Evolutionary conservation across 2,113 vertebrate genomes (phyloP), one percentile per base, ranked within the genome.

Genomic region (Saguinus midas): DNA sequence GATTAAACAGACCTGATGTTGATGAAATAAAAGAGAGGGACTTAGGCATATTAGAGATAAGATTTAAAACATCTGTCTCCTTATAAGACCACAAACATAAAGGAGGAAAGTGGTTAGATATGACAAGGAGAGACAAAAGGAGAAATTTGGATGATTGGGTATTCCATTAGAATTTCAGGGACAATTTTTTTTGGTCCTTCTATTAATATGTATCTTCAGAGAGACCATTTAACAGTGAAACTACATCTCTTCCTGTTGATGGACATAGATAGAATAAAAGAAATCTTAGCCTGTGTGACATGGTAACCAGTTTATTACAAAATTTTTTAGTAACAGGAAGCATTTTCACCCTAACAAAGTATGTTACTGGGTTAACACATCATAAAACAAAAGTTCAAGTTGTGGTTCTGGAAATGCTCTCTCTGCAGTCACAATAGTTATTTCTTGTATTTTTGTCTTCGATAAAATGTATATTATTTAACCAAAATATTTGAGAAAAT

Each of bases 401-500:
- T 72, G 5, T 76, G 27, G 3, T 50, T 75, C 58, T 92, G 17
- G 25, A 95, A 72, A 23, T 72, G 16, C 72, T 89, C 21, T 85
- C 4, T 16, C 17, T 79, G 3, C 0, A 68, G 45, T 90, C 87
- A 75, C 13, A 79, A 79, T 75, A 70, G 12, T 45, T 88, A 83
- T 75, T 66, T 18, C 17, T 97, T 96, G 5, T 89, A 45, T 95
- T 97, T 85, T 61, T 89, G 23, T 32, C 25, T 43, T 66, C n/a
- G 35, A 68, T 86, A 73, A 87, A 95, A 52, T 76, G 58, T 80
- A 70, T 86, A 87, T 83, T 84, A 87, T 91, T 85, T 86, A 76
- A 75, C 7, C 8, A 87, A 43, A 12, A 84, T 16, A 37, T n/a
- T 21, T 89, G 48, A 91, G 55, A 84, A 27, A 76, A 73, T 57